Evolutionary conservation across 2,888 invertebrate genomes (phyloP), one percentile per base, ranked within the genome.

Genomic region (Tiphia femorata): DNA sequence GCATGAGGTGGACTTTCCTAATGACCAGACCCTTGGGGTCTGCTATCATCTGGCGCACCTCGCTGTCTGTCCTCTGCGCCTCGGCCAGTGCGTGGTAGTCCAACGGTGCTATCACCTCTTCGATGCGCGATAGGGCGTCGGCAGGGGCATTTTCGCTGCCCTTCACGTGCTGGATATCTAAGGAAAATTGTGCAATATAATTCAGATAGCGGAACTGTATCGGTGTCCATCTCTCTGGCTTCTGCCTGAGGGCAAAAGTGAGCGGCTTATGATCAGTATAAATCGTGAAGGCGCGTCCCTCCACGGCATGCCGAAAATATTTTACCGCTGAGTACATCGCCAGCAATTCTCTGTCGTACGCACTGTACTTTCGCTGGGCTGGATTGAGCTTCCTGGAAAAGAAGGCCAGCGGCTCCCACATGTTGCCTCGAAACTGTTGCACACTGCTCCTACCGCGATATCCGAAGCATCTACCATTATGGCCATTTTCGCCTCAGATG

Each of bases 131-230:
- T 17, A 37, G 37, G 5, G 37, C 37, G 16, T 37, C 37, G 16
- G 17, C 2, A 1, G 17, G 5, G 2, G 16, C 8, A 10, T 37
- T 37, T 10, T 3, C 16, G 5, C 6, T 14, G 2, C 37, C 37
- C 6, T 17, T 16, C 6, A 37, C 17, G 16, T 37, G 37, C 16
- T 16, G 37, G 8, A 37, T 37, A 14, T 62, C 60, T 0, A 64
- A 58, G 0, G 56, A 27, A 20, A 60, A 67, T 16, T 67, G 55
- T 0, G 44, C 47, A 5, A 70, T 60, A 12, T 47, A 60, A 19
- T 56, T 54, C 1, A 64, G 23, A 5, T 62, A 49, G 0, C 63
- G 44, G 7, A 54, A 47, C 38, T 62, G 61, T 1, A 49, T 43
- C 0, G 61, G 61, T 3, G 64, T 54, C 1, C 52, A 49, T 25